A percentile compares a stretch with the other conserved stretches of the same genome.
phyloP scores from a whole-genome alignment of 1,140 invertebrate genomes.

The Dysdera silvatica region DNA sequence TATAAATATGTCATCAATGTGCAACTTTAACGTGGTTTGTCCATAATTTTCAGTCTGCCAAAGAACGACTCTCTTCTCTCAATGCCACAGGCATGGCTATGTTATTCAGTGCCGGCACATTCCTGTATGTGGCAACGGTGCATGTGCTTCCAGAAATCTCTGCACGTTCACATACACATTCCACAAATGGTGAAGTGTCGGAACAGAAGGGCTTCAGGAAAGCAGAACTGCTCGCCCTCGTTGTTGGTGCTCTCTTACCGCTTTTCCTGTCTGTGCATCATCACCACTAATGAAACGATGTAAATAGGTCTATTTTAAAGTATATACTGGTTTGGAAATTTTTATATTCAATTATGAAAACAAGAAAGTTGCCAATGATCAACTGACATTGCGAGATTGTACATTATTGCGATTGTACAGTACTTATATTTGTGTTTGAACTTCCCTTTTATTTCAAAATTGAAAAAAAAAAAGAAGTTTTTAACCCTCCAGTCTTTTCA shows the following conservation, averaged over 20 bases:
- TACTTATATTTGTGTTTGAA: too few relatives aligned
- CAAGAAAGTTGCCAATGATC: too few relatives aligned
- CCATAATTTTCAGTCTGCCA: slow-evolving; percentile 37
- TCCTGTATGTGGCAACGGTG: slow-evolving; percentile 96
- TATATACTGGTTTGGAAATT: too few relatives aligned
- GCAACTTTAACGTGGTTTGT: background rate
- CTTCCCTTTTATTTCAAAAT: too few relatives aligned
- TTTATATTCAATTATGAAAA: too few relatives aligned
- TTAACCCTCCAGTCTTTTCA: too few relatives aligned
- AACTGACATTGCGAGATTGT: too few relatives aligned
- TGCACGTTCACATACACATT: slow-evolving; percentile 44
- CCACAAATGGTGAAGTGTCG: slow-evolving; percentile 46
- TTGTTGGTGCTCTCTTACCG: slow-evolving; percentile 76
- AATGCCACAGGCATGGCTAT: slow-evolving; percentile 93
- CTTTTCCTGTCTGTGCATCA: slow-evolving; percentile 81
- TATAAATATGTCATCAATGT: background rate
- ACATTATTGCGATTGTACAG: too few relatives aligned
- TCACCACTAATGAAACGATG: slow-evolving; percentile 67
- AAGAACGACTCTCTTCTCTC: slow-evolving; percentile 64
- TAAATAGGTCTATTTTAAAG: too few relatives aligned
- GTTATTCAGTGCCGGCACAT: slow-evolving; percentile 97
- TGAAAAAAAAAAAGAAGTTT: too few relatives aligned
- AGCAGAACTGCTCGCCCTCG: slow-evolving; percentile 70
- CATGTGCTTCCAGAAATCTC: slow-evolving; percentile 93
- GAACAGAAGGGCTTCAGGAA: slow-evolving; percentile 56